Percentiles rank a stretch among this genome's conserved stretches.
These are phyloP conservation scores for Balaeniceps rex DNA, from an alignment of 2,113 vertebrate genomes.

Conservation along the genomic window DNA sequence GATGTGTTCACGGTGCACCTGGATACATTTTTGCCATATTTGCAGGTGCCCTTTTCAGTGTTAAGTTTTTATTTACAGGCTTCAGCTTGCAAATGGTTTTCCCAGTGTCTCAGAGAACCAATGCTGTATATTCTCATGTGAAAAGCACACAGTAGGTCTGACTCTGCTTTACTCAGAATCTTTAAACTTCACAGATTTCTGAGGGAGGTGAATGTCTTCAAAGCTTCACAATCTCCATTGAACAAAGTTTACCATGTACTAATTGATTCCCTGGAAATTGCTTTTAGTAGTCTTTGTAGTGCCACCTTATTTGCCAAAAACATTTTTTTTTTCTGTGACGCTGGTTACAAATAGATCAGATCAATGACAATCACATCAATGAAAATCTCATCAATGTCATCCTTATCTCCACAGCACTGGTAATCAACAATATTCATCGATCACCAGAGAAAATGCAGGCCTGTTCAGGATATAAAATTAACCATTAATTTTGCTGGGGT, in stretches of 20 bases:
- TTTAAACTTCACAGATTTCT: not conserved
- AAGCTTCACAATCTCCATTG: not conserved
- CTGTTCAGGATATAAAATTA: not conserved
- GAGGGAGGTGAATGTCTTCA: not conserved
- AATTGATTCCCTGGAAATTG: not conserved
- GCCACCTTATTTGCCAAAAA: not conserved
- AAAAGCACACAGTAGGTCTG: not conserved
- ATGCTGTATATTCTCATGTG: not conserved
- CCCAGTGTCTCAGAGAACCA: not conserved
- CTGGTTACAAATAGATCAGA: not conserved
- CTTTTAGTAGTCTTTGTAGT: not conserved
- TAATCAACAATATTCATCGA: not conserved
- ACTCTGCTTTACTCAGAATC: not conserved
- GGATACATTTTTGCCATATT: not conserved
- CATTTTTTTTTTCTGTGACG: not conserved
- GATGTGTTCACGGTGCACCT: not conserved
- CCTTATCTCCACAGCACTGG: not conserved
- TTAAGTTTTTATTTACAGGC: not conserved
- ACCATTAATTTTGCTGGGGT: not conserved
- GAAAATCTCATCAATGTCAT: not conserved
- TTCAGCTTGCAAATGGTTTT: not conserved
- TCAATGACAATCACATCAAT: not conserved
- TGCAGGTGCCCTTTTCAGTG: not conserved
- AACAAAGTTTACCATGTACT: not conserved
- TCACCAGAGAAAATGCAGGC: not conserved